Conservation (phyloP, 1,140 invertebrate species). For the Ceratosolen solmsi region DNA sequence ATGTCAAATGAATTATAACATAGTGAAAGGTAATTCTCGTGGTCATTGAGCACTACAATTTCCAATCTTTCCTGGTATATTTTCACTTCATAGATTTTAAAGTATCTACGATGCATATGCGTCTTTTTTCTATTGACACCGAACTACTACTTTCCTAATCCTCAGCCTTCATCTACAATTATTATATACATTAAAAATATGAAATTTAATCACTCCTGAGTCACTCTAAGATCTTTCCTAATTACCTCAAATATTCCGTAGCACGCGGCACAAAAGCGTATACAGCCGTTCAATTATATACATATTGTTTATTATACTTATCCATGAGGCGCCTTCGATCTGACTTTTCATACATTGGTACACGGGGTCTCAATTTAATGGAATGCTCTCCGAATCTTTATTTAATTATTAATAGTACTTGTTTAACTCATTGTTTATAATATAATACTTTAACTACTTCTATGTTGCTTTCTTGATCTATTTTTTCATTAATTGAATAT, state of each 20-base stretch:
- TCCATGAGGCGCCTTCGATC: slow-evolving; percentile 34
- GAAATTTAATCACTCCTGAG: slow-evolving; percentile 13
- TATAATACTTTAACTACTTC: slow-evolving; percentile 1
- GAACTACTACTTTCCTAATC: slow-evolving; percentile 51
- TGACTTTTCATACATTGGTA: not conserved
- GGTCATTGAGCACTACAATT: slow-evolving; percentile 29
- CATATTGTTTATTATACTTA: slow-evolving; percentile 1
- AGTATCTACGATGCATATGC: slow-evolving; percentile 62
- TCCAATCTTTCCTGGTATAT: not conserved
- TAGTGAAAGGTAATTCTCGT: too few species aligned
- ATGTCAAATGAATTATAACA: not conserved
- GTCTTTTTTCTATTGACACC: slow-evolving; percentile 46
- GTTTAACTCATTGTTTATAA: slow-evolving; percentile 10
- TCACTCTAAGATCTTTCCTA: not conserved
- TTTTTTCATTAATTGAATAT: slow-evolving; percentile 1
- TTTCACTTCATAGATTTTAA: slow-evolving; percentile 1
- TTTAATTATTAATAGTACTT: not conserved
- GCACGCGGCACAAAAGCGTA: slow-evolving; percentile 19
- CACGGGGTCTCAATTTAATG: slow-evolving; percentile 13
- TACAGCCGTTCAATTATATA: slow-evolving; percentile 6
- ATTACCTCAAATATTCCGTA: slow-evolving; percentile 17
- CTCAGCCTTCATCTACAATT: slow-evolving; percentile 64
- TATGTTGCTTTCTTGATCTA: slow-evolving; percentile 22
- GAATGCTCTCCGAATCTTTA: not conserved
- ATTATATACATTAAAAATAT: slow-evolving; percentile 37